These are phyloP conservation scores for Volucella zonaria DNA, from an alignment of 2,888 invertebrate genomes.

Conservation along the genomic window DNA sequence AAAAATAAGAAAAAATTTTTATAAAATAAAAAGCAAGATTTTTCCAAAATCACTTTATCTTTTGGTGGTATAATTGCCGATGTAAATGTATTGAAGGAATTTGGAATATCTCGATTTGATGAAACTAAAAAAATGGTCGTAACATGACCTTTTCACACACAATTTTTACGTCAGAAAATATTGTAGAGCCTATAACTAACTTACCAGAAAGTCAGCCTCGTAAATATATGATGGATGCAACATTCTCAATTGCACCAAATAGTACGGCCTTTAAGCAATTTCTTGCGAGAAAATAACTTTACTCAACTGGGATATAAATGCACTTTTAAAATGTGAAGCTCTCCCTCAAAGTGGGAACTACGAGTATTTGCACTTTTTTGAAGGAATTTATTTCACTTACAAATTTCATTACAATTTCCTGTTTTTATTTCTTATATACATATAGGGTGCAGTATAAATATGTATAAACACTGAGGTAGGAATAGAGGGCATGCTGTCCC, in stretches of 20 bases:
- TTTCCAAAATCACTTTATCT: constrained; percentile 13
- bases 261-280: constrained; percentile 34
- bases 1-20: constrained; percentile 36
- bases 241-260: constrained; percentile 37
- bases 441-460: no score
- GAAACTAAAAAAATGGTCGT: constrained; percentile 1
- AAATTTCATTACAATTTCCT: no score
- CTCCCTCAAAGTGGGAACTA: no score
- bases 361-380: no score
- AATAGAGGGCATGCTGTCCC: no score
- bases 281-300: constrained; percentile 26
- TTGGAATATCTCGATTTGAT: constrained; percentile 30
- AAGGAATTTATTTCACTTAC: background rate
- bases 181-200: constrained; percentile 12
- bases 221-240: constrained; percentile 54
- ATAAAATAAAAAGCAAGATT: constrained; percentile 32
- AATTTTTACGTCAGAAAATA: constrained; percentile 24
- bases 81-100: constrained; percentile 32
- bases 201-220: constrained; percentile 66
- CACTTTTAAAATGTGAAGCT: background rate
- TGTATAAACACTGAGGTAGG: no score
- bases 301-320: constrained; percentile 18
- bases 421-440: no score
- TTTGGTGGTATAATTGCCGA: constrained; percentile 27
- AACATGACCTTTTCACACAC: constrained; percentile 17